Base-by-base conservation (phyloP, 2,888 invertebrate genomes). In the Eretmocerus hayati region DNA sequence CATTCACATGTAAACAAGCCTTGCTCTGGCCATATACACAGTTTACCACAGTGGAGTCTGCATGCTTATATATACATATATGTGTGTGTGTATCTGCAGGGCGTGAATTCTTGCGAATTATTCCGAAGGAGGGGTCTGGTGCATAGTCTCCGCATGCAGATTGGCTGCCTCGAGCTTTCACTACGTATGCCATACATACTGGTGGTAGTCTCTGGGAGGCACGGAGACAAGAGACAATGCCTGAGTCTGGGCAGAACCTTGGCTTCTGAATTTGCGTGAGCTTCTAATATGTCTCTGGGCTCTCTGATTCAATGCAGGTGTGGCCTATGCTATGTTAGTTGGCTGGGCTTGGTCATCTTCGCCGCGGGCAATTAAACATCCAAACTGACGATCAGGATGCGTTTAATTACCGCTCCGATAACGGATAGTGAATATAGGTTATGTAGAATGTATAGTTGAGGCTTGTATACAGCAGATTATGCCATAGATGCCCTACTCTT, bases 361-460 rank as follows among this genome's bases (percentile, higher is more conserved):
- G 36, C 6, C 16, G 18, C 36, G 55, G 54, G 58, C 55, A 58
- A 59, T 57, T 59, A 56, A 59, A 58, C 56, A 59, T 58, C 56
- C 52, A 57, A 58, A 58, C 56, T 54, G 54, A 58, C 55, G 58
- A 58, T 59, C 58, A 59, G 57, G 57, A 55, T 54, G 53, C 57
- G 57, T 57, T 59, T 59, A 59, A 59, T 59, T 59, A 59, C 58
- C n/a, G n/a, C n/a, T n/a, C n/a, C n/a, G n/a, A n/a, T n/a, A n/a
- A n/a, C n/a, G n/a, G n/a, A n/a, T n/a, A n/a, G n/a, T n/a, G n/a
- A n/a, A n/a, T n/a, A n/a, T n/a, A n/a, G n/a, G n/a, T n/a, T n/a
- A n/a, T n/a, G n/a, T n/a, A n/a, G n/a, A n/a, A n/a, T n/a, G n/a
- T n/a, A n/a, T n/a, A n/a, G n/a, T n/a, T n/a, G n/a, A n/a, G n/a